Evolutionary conservation across 2,888 invertebrate genomes (phyloP).

Genomic region (Hemaris fuciformis): DNA sequence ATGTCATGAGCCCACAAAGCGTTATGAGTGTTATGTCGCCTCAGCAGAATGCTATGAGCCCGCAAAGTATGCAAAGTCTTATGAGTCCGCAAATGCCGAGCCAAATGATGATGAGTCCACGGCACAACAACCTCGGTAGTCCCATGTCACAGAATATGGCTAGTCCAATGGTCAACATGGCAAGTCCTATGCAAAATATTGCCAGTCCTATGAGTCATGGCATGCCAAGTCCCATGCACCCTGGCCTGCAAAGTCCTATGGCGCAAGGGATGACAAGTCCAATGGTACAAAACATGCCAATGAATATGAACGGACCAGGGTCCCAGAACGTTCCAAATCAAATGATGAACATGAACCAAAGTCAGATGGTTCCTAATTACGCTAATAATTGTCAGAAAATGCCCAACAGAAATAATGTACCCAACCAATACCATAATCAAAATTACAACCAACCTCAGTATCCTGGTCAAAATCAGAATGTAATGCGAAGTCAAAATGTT

Average conservation of each 20-base stretch:
- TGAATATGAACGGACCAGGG: constrained; percentile 61
- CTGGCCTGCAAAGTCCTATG: constrained; percentile 70
- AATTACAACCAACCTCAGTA: constrained; percentile 63
- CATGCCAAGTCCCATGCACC: constrained; percentile 73
- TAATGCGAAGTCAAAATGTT: constrained; percentile 61
- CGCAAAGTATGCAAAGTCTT: constrained; percentile 71
- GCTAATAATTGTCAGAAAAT: constrained; percentile 56
- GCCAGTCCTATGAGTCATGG: constrained; percentile 71
- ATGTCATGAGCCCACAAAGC: constrained; percentile 76
- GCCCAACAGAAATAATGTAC: constrained; percentile 58
- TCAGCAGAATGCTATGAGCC: constrained; percentile 74
- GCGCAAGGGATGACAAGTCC: constrained; percentile 66
- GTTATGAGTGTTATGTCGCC: constrained; percentile 78
- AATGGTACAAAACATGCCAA: constrained; percentile 70
- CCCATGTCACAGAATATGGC: constrained; percentile 63
- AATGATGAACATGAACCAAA: constrained; percentile 46
- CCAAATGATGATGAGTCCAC: constrained; percentile 74
- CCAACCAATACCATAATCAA: constrained; percentile 61
- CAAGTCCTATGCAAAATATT: constrained; percentile 57
- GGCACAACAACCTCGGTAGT: constrained; percentile 62
- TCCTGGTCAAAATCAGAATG: constrained; percentile 59
- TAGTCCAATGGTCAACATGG: constrained; percentile 62
- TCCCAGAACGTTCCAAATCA: constrained; percentile 54
- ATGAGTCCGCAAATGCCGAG: constrained; percentile 75
- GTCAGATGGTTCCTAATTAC: constrained; percentile 51